Evolutionary conservation across 2,888 invertebrate species (phyloP), one percentile per base, ranked within the genome.

Genomic region (Acronicta psi): DNA sequence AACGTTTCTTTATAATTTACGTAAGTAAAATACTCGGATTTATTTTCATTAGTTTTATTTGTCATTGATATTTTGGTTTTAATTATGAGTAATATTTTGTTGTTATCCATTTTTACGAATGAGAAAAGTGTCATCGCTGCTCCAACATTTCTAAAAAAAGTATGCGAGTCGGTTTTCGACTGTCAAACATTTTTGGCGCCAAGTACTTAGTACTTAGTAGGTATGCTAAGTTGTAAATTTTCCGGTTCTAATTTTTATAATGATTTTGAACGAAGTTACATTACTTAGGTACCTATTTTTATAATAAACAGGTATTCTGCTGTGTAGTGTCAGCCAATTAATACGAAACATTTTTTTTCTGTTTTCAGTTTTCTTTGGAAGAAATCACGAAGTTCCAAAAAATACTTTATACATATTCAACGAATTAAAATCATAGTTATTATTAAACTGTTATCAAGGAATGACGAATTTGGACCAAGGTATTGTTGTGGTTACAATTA

Each of bases 401-500:
- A n/a, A n/a, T n/a, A n/a, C n/a, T n/a, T n/a, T n/a, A n/a, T n/a
- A n/a, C 13, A 4, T 31, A n/a, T n/a, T n/a, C 34, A 34, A 7
- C 34, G 2, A 34, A 34, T 34, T 34, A n/a, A n/a, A n/a, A n/a
- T n/a, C n/a, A n/a, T n/a, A 34, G n/a, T 20, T n/a, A 18, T 18
- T 31, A 16, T 40, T 31, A 36, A 31, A n/a, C 25, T 36, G 34
- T 37, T 69, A 67, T 68, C 61, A 43, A 11, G 34, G 36, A 40
- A 59, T 73, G 72, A 76, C 64, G 53, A 79, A 81, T 73, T 68
- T 62, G 54, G 60, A 66, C 18, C 72, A 70, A 81, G 72, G 79
- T 68, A 54, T 56, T 70, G 52, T 71, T 79, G 73, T 66, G 67
- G 76, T 69, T 47, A 44, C 29, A 53, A 50, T 70, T 61, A 57